These are phyloP conservation scores for Sebastes fasciatus DNA, from an alignment of 2,113 vertebrate genomes.

Conservation along the genomic window DNA sequence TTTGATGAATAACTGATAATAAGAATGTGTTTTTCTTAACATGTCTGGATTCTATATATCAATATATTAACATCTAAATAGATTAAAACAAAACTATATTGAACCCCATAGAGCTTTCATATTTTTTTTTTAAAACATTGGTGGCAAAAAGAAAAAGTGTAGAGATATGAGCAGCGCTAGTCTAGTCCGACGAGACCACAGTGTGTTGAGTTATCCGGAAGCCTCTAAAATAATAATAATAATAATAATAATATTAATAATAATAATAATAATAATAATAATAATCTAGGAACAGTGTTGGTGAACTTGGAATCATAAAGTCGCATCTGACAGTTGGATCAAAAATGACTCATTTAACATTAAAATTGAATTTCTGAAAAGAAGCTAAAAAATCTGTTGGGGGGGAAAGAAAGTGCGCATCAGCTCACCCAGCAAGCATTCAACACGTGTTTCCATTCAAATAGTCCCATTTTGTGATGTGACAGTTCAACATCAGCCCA, in stretches of 20 bases:
- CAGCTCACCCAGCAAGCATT: slow-evolving; percentile 28
- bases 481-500: neutral
- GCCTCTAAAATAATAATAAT: neutral
- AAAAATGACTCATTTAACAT: neutral
- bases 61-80: slow-evolving; percentile 72
- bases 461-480: neutral
- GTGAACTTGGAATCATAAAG: slow-evolving; percentile 46
- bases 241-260: no score
- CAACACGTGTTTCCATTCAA: neutral
- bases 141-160: slow-evolving; percentile 46
- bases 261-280: neutral
- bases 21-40: slow-evolving; percentile 27
- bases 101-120: slow-evolving; percentile 28
- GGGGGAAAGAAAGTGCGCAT: slow-evolving; percentile 21
- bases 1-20: slow-evolving; percentile 29
- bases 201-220: neutral
- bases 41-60: slow-evolving; percentile 46
- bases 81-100: slow-evolving; percentile 54
- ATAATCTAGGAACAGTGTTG: slow-evolving; percentile 7
- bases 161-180: slow-evolving; percentile 25
- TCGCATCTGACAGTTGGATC: slow-evolving; percentile 19
- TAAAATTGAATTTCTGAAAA: slow-evolving; percentile 22
- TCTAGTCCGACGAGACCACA: slow-evolving; percentile 13
- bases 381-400: neutral
- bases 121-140: slow-evolving; percentile 22